These are phyloP conservation scores for Panagrolaimus sp. DNA, from an alignment of 1,140 invertebrate species.

Conservation along the genomic window DNA sequence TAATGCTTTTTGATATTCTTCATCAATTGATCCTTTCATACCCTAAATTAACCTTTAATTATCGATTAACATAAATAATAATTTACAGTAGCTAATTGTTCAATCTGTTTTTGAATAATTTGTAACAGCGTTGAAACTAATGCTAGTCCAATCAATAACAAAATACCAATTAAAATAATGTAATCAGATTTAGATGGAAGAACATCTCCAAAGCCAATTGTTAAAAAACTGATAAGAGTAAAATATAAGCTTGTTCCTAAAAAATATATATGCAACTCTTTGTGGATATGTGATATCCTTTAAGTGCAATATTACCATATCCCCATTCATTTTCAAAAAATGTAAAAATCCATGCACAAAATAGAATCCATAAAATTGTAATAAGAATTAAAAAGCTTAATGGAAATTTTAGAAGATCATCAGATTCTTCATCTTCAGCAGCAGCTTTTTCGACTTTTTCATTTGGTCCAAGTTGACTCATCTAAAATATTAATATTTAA, in stretches of 20 bases:
- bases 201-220: constrained; percentile 44
- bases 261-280: not conserved
- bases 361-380: constrained; percentile 43
- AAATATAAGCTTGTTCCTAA: constrained; percentile 40
- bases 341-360: constrained; percentile 42
- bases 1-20: constrained; percentile 41
- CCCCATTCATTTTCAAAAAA: constrained; percentile 46
- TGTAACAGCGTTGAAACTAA: constrained; percentile 45
- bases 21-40: constrained; percentile 43
- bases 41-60: constrained; percentile 21
- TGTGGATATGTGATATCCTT: not conserved
- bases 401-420: constrained; percentile 45
- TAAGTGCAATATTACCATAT: constrained; percentile 31
- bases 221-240: constrained; percentile 42
- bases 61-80: not conserved
- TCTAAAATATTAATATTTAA: constrained; percentile 16
- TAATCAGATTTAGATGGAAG: constrained; percentile 40
- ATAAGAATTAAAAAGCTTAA: constrained; percentile 38
- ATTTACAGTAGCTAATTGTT: constrained; percentile 35
- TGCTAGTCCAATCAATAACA: constrained; percentile 41
- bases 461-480: constrained; percentile 21
- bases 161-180: constrained; percentile 39
- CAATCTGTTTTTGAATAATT: constrained; percentile 51
- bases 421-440: constrained; percentile 35
- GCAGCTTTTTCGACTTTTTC: constrained; percentile 7